Conservation (phyloP, 2,888 invertebrate genomes). For the Microctonus brassicae region DNA sequence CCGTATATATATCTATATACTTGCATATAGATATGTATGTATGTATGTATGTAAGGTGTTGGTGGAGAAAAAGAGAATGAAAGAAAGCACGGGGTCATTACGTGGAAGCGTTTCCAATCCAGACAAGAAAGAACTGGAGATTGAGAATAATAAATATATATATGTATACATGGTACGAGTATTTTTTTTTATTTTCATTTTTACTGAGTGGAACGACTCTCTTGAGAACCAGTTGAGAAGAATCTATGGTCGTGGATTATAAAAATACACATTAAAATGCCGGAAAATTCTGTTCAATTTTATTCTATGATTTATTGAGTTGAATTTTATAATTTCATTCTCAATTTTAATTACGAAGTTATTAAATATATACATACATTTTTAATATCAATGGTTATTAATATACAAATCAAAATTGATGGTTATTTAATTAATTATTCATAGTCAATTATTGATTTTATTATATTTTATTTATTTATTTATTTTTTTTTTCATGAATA, state of each 20-base stretch:
- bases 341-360: neutral
- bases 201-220: slow-evolving; percentile 24
- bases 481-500: too few relatives aligned
- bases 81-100: slow-evolving; percentile 31
- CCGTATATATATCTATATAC: too few relatives aligned
- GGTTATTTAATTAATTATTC: too few relatives aligned
- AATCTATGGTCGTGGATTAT: slow-evolving; percentile 30
- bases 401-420: too few relatives aligned
- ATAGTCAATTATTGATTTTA: too few relatives aligned
- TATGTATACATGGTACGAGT: neutral
- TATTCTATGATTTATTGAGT: neutral
- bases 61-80: slow-evolving; percentile 7
- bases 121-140: slow-evolving; percentile 21
- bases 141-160: neutral
- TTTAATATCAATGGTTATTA: too few relatives aligned
- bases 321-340: neutral
- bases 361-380: too few relatives aligned
- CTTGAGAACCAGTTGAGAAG: slow-evolving; percentile 15
- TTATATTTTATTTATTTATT: too few relatives aligned
- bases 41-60: neutral
- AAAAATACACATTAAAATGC: slow-evolving; percentile 15
- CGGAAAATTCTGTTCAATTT: neutral
- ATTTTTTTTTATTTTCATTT: neutral
- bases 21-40: too few relatives aligned
- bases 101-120: slow-evolving; percentile 33